phyloP scores from a whole-genome alignment of 2,888 invertebrate species.

The Nymphalis c-album region DNA sequence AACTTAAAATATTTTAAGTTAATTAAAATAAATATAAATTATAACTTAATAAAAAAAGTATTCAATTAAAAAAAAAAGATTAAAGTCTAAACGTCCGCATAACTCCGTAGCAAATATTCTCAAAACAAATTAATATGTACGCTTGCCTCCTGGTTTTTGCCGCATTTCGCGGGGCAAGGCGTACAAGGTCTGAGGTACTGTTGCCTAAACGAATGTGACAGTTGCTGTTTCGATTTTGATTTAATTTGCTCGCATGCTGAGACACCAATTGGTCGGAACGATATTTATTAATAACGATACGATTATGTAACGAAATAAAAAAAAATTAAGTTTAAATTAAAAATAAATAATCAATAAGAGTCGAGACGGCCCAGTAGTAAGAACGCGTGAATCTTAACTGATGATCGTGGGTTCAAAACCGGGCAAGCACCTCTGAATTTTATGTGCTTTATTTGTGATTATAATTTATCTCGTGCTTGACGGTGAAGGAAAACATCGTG shows the following conservation, averaged over 20 bases:
- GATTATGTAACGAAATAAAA: neutral
- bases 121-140: conserved; percentile 46
- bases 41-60: neutral
- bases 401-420: no score
- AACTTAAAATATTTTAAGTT: no score
- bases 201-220: conserved; percentile 44
- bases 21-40: no score
- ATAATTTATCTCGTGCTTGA: no score
- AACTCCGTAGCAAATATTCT: neutral
- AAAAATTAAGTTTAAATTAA: no score
- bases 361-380: no score
- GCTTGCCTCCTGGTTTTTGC: conserved; percentile 44
- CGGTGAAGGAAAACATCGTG: no score
- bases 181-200: conserved; percentile 41
- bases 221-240: conserved; percentile 44
- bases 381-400: no score
- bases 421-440: no score
- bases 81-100: neutral
- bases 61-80: neutral
- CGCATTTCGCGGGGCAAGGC: conserved; percentile 41
- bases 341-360: no score
- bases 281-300: conserved; percentile 15
- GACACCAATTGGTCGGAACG: conserved; percentile 23
- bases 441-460: no score
- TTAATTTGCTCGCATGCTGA: conserved; percentile 40